Evolutionary conservation across 1,140 invertebrate genomes (phyloP).

Genomic region (Heliothis virescens): DNA sequence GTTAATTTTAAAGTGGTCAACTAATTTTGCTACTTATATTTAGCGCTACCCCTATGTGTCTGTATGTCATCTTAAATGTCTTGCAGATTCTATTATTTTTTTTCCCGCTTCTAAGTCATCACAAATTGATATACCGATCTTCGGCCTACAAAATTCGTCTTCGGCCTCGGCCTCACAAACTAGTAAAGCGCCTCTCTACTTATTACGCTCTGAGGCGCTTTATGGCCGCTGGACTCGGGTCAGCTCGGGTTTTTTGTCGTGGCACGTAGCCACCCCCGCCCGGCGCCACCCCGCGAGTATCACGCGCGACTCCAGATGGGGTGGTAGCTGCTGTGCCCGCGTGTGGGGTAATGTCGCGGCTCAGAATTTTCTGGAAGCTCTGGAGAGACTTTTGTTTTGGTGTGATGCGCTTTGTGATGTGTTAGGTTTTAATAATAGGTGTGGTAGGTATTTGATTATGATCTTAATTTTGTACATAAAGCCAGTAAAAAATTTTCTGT

Average conservation of each 20-base stretch:
- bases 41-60: too few relatives aligned
- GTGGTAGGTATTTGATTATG: too few relatives aligned
- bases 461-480: too few relatives aligned
- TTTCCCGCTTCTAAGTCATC: background rate
- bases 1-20: too few relatives aligned
- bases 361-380: slow-evolving; percentile 45
- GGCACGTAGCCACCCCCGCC: slow-evolving; percentile 62
- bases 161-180: slow-evolving; percentile 1
- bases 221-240: slow-evolving; percentile 75
- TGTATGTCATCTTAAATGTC: too few relatives aligned
- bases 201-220: slow-evolving; percentile 74
- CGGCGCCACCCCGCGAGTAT: slow-evolving; percentile 59
- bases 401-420: background rate
- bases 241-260: slow-evolving; percentile 75
- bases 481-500: too few relatives aligned
- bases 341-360: slow-evolving; percentile 35
- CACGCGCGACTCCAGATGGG: slow-evolving; percentile 71
- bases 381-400: background rate
- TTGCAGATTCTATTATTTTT: background rate
- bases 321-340: slow-evolving; percentile 55
- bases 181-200: slow-evolving; percentile 43
- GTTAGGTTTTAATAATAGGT: too few relatives aligned
- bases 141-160: slow-evolving; percentile 15
- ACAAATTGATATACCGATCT: background rate
- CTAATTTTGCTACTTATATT: too few relatives aligned